Conservation (phyloP, 2,888 invertebrate species). For the Cephalotes varians region DNA sequence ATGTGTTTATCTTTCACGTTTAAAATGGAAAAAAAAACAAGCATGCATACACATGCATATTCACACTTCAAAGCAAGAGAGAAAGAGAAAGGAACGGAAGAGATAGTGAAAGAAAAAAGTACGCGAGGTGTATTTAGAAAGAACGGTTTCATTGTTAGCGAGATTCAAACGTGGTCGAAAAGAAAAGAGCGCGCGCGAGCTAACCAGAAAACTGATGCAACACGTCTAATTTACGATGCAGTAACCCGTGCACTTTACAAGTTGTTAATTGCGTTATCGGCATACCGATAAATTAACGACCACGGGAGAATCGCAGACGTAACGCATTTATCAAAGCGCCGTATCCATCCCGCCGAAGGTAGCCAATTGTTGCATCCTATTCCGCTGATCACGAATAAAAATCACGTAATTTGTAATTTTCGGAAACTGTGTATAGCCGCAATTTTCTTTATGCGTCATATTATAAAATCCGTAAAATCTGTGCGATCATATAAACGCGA, state of each 20-base stretch:
- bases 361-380: neutral
- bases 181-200: neutral
- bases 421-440: neutral
- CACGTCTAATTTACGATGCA: constrained; percentile 40
- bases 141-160: constrained; percentile 29
- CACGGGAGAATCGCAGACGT: constrained; percentile 12
- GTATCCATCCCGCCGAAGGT: neutral
- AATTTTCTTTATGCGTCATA: neutral
- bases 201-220: constrained; percentile 29
- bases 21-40: constrained; percentile 11
- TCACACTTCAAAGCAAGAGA: neutral
- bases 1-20: neutral
- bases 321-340: constrained; percentile 10
- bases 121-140: neutral
- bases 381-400: constrained; percentile 6
- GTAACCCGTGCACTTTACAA: constrained; percentile 29
- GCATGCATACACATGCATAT: neutral
- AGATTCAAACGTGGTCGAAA: neutral
- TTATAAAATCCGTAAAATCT: no score
- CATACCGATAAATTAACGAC: constrained; percentile 46
- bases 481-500: neutral
- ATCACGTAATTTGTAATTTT: constrained; percentile 6
- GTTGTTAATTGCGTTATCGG: constrained; percentile 48
- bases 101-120: neutral
- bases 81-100: neutral